These are phyloP conservation scores for Pediacus dermestoides DNA, from an alignment of 2,888 invertebrate genomes.

Conservation along the genomic window DNA sequence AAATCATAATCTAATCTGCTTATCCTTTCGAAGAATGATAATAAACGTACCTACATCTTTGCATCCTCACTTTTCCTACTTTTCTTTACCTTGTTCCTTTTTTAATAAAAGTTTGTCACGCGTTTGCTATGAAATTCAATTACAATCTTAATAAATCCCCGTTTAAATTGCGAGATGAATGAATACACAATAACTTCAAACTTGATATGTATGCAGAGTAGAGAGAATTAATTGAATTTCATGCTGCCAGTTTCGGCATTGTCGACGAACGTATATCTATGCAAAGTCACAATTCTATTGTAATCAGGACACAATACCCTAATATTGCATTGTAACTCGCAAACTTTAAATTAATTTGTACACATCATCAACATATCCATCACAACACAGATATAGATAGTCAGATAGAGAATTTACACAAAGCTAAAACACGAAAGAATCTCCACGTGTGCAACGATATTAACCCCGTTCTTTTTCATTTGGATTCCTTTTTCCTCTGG, in stretches of 20 bases:
- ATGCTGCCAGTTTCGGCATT: conserved; percentile 40
- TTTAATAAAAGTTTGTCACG: conserved; percentile 25
- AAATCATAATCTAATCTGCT: no score
- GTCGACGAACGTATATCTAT: conserved; percentile 43
- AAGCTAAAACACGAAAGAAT: no score
- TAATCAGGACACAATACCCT: conserved; percentile 40
- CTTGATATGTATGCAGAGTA: conserved; percentile 30
- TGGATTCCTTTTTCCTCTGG: no score
- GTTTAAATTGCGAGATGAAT: conserved; percentile 27
- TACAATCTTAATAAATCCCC: conserved; percentile 30
- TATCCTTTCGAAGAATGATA: no score
- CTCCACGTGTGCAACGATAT: no score
- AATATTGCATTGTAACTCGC: conserved; percentile 43
- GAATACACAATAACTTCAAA: conserved; percentile 18
- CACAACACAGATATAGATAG: no score
- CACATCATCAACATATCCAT: no score
- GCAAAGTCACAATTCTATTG: conserved; percentile 49
- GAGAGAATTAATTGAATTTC: conserved; percentile 43
- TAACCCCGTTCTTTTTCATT: no score
- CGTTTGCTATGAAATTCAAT: conserved; percentile 26
- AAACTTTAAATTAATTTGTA: conserved; percentile 46
- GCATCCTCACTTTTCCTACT: no score
- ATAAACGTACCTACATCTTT: no score
- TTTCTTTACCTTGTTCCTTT: no score
- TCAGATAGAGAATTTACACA: no score